phyloP scores from a whole-genome alignment of 2,113 vertebrate species.

The Rhinopomastus cyanomelas region DNA sequence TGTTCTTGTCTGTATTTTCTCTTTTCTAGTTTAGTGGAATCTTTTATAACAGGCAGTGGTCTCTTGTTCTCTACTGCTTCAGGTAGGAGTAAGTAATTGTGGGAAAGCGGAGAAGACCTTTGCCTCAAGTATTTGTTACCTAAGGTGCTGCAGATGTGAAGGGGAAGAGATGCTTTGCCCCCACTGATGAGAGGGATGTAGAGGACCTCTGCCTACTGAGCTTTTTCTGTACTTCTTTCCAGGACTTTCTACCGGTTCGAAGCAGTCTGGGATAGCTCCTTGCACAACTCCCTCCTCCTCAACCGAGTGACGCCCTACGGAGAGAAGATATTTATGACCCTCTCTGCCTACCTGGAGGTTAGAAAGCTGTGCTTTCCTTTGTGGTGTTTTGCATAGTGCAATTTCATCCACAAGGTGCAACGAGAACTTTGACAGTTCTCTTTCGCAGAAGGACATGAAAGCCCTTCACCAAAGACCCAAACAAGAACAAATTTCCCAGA shows the following conservation, averaged over 20 bases:
- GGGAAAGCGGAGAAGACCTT: neutral
- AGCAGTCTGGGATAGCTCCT: constrained; percentile 97
- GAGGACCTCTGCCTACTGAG: neutral
- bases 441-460: neutral
- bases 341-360: constrained; percentile 98
- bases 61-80: neutral
- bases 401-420: neutral
- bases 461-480: neutral
- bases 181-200: neutral
- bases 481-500: neutral
- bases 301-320: constrained; percentile 95
- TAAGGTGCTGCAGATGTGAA: neutral
- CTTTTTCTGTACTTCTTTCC: neutral
- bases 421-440: neutral
- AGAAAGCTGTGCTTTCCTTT: constrained; percentile 5
- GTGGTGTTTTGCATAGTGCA: neutral
- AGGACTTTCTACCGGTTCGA: constrained; percentile 98
- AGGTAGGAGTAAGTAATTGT: neutral
- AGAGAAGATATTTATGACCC: constrained; percentile 98
- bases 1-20: neutral
- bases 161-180: neutral
- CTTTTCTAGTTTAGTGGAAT: neutral
- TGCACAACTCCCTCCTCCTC: constrained; percentile 96
- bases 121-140: neutral
- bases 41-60: neutral